phyloP scores from a whole-genome alignment of 2,113 vertebrate genomes.

The Elephas maximus region DNA sequence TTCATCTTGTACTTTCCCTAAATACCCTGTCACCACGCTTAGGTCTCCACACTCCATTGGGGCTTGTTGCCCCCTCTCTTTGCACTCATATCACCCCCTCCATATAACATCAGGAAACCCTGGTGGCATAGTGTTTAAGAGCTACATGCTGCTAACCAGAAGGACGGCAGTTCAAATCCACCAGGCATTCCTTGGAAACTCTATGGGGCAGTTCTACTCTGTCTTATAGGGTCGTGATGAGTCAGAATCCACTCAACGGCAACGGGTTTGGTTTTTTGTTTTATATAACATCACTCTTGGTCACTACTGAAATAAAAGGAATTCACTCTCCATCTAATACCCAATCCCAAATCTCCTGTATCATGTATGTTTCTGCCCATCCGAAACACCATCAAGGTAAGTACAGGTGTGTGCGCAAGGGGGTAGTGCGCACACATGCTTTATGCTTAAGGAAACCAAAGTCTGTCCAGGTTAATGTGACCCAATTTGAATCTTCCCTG shows the following conservation, averaged over 20 bases:
- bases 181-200: too few relatives aligned
- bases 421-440: not conserved
- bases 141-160: too few relatives aligned
- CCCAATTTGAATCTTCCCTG: not conserved
- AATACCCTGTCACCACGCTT: not conserved
- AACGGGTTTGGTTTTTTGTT: too few relatives aligned
- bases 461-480: not conserved
- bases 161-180: too few relatives aligned
- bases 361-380: not conserved
- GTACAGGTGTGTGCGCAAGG: too few relatives aligned
- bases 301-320: not conserved
- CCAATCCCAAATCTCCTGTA: conserved; percentile 20
- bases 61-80: not conserved
- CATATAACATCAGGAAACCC: not conserved
- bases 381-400: not conserved
- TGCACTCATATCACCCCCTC: not conserved
- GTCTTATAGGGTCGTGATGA: too few relatives aligned
- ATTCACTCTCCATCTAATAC: conserved; percentile 8
- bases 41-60: not conserved
- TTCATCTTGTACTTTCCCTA: not conserved
- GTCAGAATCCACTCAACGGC: too few relatives aligned
- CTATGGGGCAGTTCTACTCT: too few relatives aligned
- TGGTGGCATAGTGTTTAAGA: too few relatives aligned
- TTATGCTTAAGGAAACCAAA: conserved; percentile 4
- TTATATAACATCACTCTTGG: not conserved